Conservation (phyloP, 2,888 invertebrate genomes). For the Agrypnus murinus region DNA sequence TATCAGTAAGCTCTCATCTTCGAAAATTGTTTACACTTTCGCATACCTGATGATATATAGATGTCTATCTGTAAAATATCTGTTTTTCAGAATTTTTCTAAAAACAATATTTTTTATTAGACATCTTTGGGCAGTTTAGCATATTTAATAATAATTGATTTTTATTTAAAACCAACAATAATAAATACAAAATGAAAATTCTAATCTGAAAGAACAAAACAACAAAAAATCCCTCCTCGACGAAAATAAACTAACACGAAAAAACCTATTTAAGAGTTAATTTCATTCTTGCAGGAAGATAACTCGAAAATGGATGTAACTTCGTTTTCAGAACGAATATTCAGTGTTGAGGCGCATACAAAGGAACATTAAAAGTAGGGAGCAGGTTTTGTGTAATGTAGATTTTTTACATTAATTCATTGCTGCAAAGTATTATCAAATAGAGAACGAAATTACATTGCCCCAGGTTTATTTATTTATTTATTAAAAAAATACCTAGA, state of each 20-base stretch:
- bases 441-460: no score
- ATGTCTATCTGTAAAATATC: no score
- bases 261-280: conserved; percentile 23
- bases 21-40: conserved; percentile 2
- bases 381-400: background rate
- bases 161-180: no score
- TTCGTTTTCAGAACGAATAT: conserved; percentile 17
- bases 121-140: no score
- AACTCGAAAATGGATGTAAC: conserved; percentile 26
- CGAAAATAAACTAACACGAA: conserved; percentile 24
- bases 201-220: no score
- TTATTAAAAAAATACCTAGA: no score
- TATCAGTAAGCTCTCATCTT: background rate
- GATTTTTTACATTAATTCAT: background rate
- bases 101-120: no score
- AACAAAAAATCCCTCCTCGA: background rate
- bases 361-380: conserved; percentile 1
- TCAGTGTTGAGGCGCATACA: background rate
- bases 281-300: conserved; percentile 14
- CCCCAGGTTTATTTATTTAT: no score
- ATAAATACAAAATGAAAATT: no score
- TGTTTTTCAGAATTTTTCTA: no score
- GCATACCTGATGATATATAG: background rate
- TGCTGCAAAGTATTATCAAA: background rate
- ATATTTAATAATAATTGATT: no score